phyloP scores from a whole-genome alignment of 2,113 vertebrate species.

The Chionodraco myersi region DNA sequence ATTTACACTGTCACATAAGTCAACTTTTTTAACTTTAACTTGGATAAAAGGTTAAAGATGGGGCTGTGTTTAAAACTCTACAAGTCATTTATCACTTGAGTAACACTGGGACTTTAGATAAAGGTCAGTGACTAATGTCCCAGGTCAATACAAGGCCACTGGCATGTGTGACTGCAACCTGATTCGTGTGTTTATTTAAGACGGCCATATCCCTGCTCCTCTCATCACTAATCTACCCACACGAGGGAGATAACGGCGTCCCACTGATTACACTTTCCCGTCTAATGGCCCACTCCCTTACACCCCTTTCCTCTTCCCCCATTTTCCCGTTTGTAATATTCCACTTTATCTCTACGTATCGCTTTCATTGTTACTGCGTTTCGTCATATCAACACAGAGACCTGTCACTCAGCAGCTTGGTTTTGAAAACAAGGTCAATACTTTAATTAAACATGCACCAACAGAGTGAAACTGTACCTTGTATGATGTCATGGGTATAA shows the following conservation, averaged over 20 bases:
- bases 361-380: conserved; percentile 41
- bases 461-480: conserved; percentile 87
- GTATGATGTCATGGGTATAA: conserved; percentile 93
- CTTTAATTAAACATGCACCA: conserved; percentile 6
- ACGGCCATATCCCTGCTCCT: conserved; percentile 61
- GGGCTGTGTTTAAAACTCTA: conserved; percentile 21
- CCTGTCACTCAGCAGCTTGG: conserved; percentile 15
- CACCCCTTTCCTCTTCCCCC: neutral
- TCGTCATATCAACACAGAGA: conserved; percentile 27
- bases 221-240: conserved; percentile 71
- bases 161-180: conserved; percentile 53
- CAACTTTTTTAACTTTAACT: neutral
- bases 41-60: conserved; percentile 1
- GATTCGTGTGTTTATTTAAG: conserved; percentile 74
- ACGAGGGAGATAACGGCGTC: conserved; percentile 58
- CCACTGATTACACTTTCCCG: conserved; percentile 70
- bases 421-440: conserved; percentile 11
- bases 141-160: conserved; percentile 52
- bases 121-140: conserved; percentile 61
- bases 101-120: conserved; percentile 46
- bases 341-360: conserved; percentile 38
- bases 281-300: conserved; percentile 41
- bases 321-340: conserved; percentile 42
- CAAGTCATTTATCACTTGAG: conserved; percentile 35
- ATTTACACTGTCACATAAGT: neutral